phyloP scores from a whole-genome alignment of 2,797 vertebrate genomes.

The Pogonophryne albipinna region DNA sequence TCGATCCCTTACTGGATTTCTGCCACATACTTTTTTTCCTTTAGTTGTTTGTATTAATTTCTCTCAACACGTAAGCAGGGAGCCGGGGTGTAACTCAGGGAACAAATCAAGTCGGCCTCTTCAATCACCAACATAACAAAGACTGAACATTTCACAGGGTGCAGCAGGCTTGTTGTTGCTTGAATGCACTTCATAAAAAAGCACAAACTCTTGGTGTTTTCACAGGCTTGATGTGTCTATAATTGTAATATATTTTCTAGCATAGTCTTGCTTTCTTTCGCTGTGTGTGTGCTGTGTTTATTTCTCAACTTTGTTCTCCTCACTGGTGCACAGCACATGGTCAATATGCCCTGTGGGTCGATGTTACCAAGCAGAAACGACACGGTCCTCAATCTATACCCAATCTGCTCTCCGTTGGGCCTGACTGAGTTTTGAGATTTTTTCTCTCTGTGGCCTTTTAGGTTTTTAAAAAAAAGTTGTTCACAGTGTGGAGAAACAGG shows the following conservation, averaged over 20 bases:
- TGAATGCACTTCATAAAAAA: conserved; percentile 49
- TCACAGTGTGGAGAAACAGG: conserved; percentile 10
- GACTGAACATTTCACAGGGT: conserved; percentile 40
- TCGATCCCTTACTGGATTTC: too few relatives aligned
- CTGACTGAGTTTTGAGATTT: conserved; percentile 32
- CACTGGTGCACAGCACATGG: conserved; percentile 30
- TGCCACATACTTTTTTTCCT: too few relatives aligned
- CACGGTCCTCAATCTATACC: conserved; percentile 48
- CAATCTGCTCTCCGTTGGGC: conserved; percentile 53
- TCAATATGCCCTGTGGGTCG: conserved; percentile 20
- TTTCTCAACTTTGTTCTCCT: conserved; percentile 52
- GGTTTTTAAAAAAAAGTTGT: conserved; percentile 17
- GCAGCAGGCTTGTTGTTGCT: conserved; percentile 55
- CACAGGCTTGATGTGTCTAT: conserved; percentile 9
- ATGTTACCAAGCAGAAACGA: conserved; percentile 44
- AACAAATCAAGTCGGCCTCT: conserved; percentile 40
- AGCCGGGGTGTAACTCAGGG: conserved; percentile 4
- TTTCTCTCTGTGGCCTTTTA: conserved; percentile 24
- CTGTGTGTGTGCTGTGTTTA: conserved; percentile 24
- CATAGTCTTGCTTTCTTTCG: not conserved
- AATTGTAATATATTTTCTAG: not conserved
- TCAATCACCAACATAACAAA: conserved; percentile 51
- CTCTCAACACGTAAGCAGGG: not conserved
- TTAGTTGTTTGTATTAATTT: too few relatives aligned
- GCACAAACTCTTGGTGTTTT: conserved; percentile 34